Evolutionary conservation across 2,113 vertebrate genomes (phyloP), one percentile per base, ranked within the genome.

Genomic region (Plotosus lineatus): DNA sequence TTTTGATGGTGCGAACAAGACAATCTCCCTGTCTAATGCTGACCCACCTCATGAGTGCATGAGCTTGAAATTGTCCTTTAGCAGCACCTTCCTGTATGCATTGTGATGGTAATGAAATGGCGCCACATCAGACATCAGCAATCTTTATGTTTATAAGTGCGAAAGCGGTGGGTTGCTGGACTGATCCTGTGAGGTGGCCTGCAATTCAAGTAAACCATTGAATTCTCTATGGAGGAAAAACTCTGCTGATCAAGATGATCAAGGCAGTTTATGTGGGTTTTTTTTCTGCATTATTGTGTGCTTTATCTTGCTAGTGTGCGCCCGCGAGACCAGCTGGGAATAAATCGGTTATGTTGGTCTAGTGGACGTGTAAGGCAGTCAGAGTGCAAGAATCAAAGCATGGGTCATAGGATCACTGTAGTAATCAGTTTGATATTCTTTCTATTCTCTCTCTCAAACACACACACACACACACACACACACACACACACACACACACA

Each of bases 391-490:
- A 87, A 88, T 92, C 85, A 88, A 89, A 92, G 88, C 87, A 90
- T 89, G 87, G 90, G 91, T 93, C 90, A 92, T 82, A 83, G 83
- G 88, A 90, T 87, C 90, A 88, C 78, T 82, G 86, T 87, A 91
- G 91, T 88, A 92, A 91, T 92, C 89, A 90, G 83, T 89, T 87
- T 89, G 88, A 91, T 92, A 90, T 90, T 90, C 89, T 89, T 90
- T 94, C 90, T 89, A 79, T 51, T 72, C 53, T 26, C 23, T 46
- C 44, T 46, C 3, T 46, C 44, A 42, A 31, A 33, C 23, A 61
- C 28, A 6, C 14, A 28, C 31, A 42, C 19, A 40, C 7, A 40
- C 46, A 48, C 68, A n/a, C 73, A 42, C 19, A 28, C 38, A 56
- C 50, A 55, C 73, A n/a, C 51, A 36, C 19, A 63, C 40, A 46